These are phyloP conservation scores for Neogobius melanostomus DNA, from an alignment of 2,113 vertebrate genomes.

Conservation along the genomic window DNA sequence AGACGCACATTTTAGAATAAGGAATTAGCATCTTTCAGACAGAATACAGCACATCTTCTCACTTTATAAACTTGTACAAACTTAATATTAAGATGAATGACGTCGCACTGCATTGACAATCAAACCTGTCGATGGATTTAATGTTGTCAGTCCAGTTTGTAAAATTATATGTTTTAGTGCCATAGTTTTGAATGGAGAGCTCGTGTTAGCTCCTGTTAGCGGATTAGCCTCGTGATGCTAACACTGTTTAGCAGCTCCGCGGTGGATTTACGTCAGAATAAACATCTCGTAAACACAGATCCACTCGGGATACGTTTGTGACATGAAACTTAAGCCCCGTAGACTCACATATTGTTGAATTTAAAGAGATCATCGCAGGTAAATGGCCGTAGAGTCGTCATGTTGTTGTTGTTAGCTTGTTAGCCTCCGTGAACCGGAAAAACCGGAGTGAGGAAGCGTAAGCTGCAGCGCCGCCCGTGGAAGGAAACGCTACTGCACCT, in stretches of 20 bases:
- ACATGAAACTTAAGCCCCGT: accelerated
- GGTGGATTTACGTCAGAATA: background rate
- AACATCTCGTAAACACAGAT: background rate
- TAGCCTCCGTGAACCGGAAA: slow-evolving; percentile 14
- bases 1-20: background rate
- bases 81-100: background rate
- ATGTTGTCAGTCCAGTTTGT: background rate
- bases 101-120: background rate
- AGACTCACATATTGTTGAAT: slow-evolving; percentile 94
- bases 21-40: too few species aligned
- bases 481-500: too few species aligned
- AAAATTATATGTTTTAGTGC: background rate
- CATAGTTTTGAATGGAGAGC: background rate
- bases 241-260: background rate
- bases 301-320: background rate
- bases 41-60: background rate
- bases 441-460: background rate
- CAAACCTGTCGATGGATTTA: too few species aligned
- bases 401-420: slow-evolving; percentile 38
- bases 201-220: background rate
- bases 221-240: slow-evolving; percentile 3
- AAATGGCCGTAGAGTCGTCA: slow-evolving; percentile 91
- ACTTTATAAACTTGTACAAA: background rate
- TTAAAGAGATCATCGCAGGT: slow-evolving; percentile 93
- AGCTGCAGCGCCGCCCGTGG: background rate